phyloP scores from a whole-genome alignment of 2,888 invertebrate genomes.

The Diabrotica balteata region DNA sequence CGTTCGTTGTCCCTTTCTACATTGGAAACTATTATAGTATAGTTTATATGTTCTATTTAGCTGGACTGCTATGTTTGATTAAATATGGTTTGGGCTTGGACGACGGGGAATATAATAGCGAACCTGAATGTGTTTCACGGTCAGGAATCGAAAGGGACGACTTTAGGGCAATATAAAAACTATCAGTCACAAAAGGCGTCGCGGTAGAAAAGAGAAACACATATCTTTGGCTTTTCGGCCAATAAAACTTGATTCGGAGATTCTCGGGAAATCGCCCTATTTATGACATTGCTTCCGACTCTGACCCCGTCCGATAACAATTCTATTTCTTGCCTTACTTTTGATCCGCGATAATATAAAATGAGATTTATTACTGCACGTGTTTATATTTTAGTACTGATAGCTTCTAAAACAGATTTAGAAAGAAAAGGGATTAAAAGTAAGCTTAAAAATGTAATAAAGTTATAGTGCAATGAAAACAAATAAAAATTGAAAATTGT shows the following conservation, averaged over 20 bases:
- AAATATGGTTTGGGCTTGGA: neutral
- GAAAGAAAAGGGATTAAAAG: no score
- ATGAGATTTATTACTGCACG: no score
- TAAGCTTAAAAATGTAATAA: no score
- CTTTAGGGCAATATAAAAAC: constrained; percentile 53
- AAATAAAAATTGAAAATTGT: no score
- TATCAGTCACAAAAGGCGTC: constrained; percentile 54
- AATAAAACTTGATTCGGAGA: constrained; percentile 66
- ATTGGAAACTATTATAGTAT: no score
- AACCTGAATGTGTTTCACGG: no score
- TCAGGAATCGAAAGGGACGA: constrained; percentile 11
- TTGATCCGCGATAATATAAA: no score
- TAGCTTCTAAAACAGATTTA: no score
- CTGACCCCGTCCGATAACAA: constrained; percentile 57
- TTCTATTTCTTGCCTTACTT: constrained; percentile 50
- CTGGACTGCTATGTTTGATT: neutral
- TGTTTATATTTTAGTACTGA: no score
- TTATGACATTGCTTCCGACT: constrained; percentile 46
- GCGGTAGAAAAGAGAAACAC: constrained; percentile 54
- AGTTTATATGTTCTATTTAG: neutral
- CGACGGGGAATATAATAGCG: neutral
- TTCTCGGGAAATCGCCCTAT: constrained; percentile 56
- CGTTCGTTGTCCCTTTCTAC: no score
- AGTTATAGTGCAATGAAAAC: no score
- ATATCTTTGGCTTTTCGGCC: constrained; percentile 69